These are phyloP conservation scores for Euplagia quadripunctaria DNA, from an alignment of 2,888 invertebrate species.

Conservation along the genomic window DNA sequence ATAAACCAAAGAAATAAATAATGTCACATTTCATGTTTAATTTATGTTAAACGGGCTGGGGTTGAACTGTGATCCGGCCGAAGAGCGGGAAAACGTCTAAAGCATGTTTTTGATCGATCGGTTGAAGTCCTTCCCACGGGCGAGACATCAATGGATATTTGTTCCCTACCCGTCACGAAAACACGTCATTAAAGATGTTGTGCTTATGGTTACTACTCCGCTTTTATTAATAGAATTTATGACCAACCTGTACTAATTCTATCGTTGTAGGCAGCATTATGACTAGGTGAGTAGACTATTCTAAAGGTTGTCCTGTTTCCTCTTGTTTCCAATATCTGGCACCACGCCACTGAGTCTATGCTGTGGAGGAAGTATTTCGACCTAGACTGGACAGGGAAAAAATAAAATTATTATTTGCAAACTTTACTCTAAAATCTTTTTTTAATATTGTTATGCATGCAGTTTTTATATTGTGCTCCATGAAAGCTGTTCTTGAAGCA, in stretches of 20 bases:
- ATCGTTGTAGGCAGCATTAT: constrained; percentile 65
- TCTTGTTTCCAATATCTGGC: constrained; percentile 93
- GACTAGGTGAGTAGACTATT: constrained; percentile 89
- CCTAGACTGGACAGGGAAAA: constrained; percentile 78
- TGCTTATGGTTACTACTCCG: no score
- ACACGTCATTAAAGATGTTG: no score
- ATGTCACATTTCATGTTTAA: no score
- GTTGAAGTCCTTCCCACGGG: no score
- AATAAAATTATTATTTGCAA: not conserved
- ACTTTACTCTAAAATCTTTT: not conserved
- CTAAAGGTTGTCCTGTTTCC: constrained; percentile 91
- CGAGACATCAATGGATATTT: no score
- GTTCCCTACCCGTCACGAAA: no score
- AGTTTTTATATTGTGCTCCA: not conserved
- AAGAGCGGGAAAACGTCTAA: no score
- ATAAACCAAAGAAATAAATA: no score
- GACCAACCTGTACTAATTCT: constrained; percentile 64
- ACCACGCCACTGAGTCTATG: constrained; percentile 95
- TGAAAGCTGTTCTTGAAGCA: not conserved
- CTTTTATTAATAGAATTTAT: not conserved
- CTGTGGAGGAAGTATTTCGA: constrained; percentile 94
- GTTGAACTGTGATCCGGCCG: no score
- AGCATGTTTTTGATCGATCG: no score
- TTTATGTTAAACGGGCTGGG: no score
- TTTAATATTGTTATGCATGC: not conserved